Conservation (phyloP, 92 coral and sea anemone species). For the Umimayanthus kanabou region DNA sequence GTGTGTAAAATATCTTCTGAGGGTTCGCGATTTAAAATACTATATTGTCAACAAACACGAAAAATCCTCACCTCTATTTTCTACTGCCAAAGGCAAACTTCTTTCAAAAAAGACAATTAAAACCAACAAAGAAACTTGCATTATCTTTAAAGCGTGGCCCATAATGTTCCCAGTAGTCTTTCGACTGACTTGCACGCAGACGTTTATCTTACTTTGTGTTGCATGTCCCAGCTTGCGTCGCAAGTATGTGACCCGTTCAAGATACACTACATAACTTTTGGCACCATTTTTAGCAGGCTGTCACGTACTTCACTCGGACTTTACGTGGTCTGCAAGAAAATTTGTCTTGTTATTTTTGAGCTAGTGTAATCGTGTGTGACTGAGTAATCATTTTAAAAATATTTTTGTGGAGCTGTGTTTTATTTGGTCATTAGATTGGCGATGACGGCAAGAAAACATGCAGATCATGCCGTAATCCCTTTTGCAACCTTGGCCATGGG, state of each 20-base stretch:
- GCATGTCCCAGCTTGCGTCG: neutral
- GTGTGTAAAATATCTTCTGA: neutral
- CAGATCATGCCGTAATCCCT: neutral
- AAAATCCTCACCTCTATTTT: slow-evolving; percentile 14
- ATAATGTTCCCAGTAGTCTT: neutral
- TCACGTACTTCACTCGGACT: neutral
- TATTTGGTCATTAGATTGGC: neutral
- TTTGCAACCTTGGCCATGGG: neutral
- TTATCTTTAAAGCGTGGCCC: neutral
- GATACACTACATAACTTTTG: neutral
- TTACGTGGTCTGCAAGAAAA: neutral
- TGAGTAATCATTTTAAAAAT: neutral
- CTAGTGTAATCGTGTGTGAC: neutral
- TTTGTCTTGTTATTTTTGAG: neutral
- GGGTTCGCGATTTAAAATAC: too few relatives aligned
- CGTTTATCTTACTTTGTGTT: neutral
- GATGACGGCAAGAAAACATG: too few relatives aligned
- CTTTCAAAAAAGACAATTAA: neutral
- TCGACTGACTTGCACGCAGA: neutral
- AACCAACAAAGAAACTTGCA: slow-evolving; percentile 1
- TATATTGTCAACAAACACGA: neutral
- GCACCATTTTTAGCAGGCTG: neutral
- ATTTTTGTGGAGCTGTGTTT: neutral
- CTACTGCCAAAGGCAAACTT: neutral
- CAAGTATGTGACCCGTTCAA: neutral